phyloP scores from a whole-genome alignment of 2,888 invertebrate species.

The Antitype chi region DNA sequence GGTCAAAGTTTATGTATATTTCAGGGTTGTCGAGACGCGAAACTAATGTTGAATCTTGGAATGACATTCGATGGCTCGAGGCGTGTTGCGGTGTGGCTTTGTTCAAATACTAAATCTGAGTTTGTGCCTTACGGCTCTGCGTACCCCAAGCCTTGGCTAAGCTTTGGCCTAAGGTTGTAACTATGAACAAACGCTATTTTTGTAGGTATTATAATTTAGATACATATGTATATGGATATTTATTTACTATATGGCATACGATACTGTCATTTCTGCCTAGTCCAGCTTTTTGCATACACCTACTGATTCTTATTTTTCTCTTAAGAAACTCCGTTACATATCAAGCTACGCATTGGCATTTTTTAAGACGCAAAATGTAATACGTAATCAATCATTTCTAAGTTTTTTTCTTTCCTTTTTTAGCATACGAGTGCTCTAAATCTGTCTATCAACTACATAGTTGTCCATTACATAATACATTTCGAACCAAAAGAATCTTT shows the following conservation, averaged over 20 bases:
- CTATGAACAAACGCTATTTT: constrained; percentile 7
- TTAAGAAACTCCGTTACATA: constrained; percentile 41
- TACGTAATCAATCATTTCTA: constrained; percentile 61
- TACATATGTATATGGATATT: background rate
- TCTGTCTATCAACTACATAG: constrained; percentile 65
- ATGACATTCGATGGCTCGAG: constrained; percentile 83
- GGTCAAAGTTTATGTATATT: constrained; percentile 67
- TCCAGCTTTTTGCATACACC: constrained; percentile 34
- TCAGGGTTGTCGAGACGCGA: constrained; percentile 78
- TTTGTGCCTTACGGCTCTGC: constrained; percentile 66
- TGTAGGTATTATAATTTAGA: background rate
- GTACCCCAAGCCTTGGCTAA: no score
- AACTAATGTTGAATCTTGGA: constrained; percentile 83
- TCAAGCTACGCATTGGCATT: constrained; percentile 33
- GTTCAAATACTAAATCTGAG: constrained; percentile 80
- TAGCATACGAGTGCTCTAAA: constrained; percentile 58
- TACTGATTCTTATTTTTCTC: constrained; percentile 22
- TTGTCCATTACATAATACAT: constrained; percentile 59
- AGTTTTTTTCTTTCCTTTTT: constrained; percentile 63
- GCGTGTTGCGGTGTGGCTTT: constrained; percentile 83
- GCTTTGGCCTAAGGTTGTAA: constrained; percentile 50
- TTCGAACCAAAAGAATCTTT: constrained; percentile 62
- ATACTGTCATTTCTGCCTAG: constrained; percentile 16
- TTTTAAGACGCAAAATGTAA: constrained; percentile 45
- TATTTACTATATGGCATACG: constrained; percentile 9